phyloP scores from a whole-genome alignment of 2,888 invertebrate species.

The Cheilosia soror region DNA sequence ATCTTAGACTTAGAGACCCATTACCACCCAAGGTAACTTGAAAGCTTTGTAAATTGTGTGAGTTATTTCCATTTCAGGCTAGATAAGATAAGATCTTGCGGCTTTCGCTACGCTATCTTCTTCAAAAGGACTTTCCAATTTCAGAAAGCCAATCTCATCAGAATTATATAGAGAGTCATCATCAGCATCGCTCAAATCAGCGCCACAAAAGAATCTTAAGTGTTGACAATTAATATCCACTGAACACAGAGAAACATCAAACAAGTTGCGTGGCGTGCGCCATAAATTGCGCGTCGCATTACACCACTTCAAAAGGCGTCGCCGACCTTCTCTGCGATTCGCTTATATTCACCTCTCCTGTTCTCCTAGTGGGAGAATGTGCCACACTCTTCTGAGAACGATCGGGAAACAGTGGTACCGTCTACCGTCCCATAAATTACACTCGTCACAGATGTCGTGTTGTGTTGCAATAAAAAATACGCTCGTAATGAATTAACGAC shows the following conservation, averaged over 20 bases:
- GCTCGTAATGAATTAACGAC: conserved; percentile 68
- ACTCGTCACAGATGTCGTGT: conserved; percentile 68
- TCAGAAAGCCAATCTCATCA: conserved; percentile 1
- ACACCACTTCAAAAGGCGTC: conserved; percentile 62
- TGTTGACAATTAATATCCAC: conserved; percentile 71
- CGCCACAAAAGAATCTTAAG: conserved; percentile 72
- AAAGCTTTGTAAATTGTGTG: no score
- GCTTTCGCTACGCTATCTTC: conserved; percentile 33
- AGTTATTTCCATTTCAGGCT: no score
- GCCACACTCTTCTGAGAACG: conserved; percentile 46
- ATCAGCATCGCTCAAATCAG: conserved; percentile 27
- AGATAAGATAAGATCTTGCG: background rate
- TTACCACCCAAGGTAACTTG: no score
- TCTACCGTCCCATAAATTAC: conserved; percentile 65
- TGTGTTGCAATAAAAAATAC: conserved; percentile 54
- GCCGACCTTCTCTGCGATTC: conserved; percentile 1
- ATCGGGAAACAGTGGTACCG: conserved; percentile 51
- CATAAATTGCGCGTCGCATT: conserved; percentile 69
- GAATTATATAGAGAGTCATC: background rate
- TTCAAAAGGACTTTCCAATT: conserved; percentile 63
- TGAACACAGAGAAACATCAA: conserved; percentile 60
- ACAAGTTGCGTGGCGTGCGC: conserved; percentile 71
- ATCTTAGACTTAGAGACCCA: no score
- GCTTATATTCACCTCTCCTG: conserved; percentile 13
- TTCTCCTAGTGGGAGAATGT: conserved; percentile 6